Base-by-base conservation (phyloP, 2,888 invertebrate genomes). In the Eumerus sabulonum region DNA sequence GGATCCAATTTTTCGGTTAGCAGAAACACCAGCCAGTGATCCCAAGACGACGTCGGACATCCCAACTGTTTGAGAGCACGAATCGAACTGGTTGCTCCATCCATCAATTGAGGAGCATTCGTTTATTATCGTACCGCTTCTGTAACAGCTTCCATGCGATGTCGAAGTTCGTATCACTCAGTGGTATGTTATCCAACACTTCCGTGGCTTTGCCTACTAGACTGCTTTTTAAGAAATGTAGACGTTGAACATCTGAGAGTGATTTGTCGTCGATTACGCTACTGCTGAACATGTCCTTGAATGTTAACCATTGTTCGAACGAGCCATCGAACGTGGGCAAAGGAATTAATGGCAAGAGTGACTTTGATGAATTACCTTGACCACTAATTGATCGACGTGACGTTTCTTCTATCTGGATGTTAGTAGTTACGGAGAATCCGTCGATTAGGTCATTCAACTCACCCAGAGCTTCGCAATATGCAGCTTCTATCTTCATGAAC, bases 111-210 rank as follows among this genome's bases (percentile, higher is more conserved):
- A n/a, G n/a, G n/a, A 7, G 11, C 12, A 5, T 3, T 40, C 40
- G 40, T n/a, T 57, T 77, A 35, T 68, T 72, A 13, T 72, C 77
- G 17, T 57, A 72, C 1, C 77, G 62, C 9, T 67, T 66, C 38
- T 50, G 36, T 9, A 66, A 50, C 17, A 76, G 47, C 12, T 72
- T 56, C 67, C 67, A 72, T 9, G 67, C 67, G n/a, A 44, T 57
- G 11, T 62, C 35, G 35, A 72, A 77, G 44, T 77, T 77, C 11
- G 12, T 40, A 12, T 71, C 71, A 4, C 11, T 53, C 5, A 71
- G 60, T 12, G 19, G 13, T 12, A 70, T 13, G 19, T 59, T 76
- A 7, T 59, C 38, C 18, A 76, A 35, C 11, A 76, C 16, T 11
- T 12, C 35, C 19, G 64, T 60, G 9, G 76, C 64, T 9, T 64